Base-by-base conservation (phyloP, 2,888 invertebrate species). In the Latheticus oryzae region DNA sequence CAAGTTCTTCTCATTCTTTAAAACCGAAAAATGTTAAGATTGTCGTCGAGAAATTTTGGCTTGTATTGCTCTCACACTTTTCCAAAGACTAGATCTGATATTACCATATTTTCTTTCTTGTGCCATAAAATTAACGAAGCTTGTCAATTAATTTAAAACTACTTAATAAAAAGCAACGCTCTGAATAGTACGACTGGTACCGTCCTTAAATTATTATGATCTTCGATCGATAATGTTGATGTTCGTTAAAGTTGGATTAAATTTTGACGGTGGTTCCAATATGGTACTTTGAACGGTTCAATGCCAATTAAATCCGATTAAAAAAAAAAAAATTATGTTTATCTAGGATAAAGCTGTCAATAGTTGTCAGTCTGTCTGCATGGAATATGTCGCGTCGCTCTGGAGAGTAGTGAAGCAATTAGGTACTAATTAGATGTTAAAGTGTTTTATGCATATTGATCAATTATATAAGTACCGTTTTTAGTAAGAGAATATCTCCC, bases 381-480 rank as follows among this genome's bases (percentile, higher is more conserved):
- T n/a, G 9, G 9, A 13, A 13, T 32, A 19, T 17, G 13, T 3
- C 32, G 4, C 11, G 45, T 4, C 32, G 12, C 4, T 12, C 17
- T 13, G 17, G 2, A 8, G n/a, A 12, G 1, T 21, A 19, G 17
- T 26, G 9, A 23, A 35, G 26, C 21, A 53, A 58, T 60, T 56
- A 56, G 40, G 26, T 45, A 13, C 45, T 52, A 60, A 60, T 60
- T 60, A 60, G 32, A 23, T 40, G 43, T 59, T 60, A 38, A 55
- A 40, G 19, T 28, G 32, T 53, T 60, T 53, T 57, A 56, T 58
- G 42, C 50, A 55, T 50, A 61, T 64, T 63, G 59, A 66, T 62
- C 61, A 66, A 67, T 67, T 64, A 67, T 62, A 54, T 65, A 67
- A 66, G 62, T 57, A 61, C 62, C 61, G 63, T 60, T 62, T 61